Evolutionary conservation across 2,888 invertebrate genomes (phyloP).

Genomic region (Bugula neritina): DNA sequence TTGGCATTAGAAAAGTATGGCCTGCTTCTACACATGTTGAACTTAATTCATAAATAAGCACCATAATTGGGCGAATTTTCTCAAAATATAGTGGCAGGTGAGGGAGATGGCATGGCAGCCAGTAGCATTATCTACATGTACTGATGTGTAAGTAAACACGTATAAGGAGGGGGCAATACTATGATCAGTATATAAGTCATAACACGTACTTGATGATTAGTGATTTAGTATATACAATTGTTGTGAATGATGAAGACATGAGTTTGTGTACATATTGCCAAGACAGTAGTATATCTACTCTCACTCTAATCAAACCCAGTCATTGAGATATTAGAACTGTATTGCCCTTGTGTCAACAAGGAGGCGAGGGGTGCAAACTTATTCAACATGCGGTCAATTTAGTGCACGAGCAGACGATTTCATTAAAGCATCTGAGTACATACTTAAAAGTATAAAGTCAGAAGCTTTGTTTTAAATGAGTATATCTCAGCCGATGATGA

Average conservation of each 20-base stretch:
- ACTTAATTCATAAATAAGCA: too few relatives aligned
- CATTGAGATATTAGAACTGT: background rate
- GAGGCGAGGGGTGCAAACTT: conserved; percentile 21
- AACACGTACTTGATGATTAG: background rate
- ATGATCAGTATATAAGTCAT: background rate
- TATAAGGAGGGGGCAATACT: background rate
- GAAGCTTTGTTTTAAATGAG: background rate
- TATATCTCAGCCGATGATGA: background rate
- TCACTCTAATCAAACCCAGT: background rate
- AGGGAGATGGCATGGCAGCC: background rate
- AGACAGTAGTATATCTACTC: conserved; percentile 26
- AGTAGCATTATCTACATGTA: background rate
- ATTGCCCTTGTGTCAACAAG: conserved; percentile 13
- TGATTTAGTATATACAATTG: background rate
- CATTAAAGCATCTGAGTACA: conserved; percentile 17
- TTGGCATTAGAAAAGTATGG: too few relatives aligned
- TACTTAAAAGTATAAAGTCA: background rate
- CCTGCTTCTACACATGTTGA: background rate
- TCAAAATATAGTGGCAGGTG: background rate
- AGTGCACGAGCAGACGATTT: background rate
- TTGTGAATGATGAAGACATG: background rate
- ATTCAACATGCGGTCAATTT: conserved; percentile 13
- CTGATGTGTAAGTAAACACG: background rate
- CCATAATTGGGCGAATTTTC: too few relatives aligned
- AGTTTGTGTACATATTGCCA: conserved; percentile 26